These are phyloP conservation scores for Parnassius smintheus DNA, from an alignment of 2,888 invertebrate species.

Conservation along the genomic window DNA sequence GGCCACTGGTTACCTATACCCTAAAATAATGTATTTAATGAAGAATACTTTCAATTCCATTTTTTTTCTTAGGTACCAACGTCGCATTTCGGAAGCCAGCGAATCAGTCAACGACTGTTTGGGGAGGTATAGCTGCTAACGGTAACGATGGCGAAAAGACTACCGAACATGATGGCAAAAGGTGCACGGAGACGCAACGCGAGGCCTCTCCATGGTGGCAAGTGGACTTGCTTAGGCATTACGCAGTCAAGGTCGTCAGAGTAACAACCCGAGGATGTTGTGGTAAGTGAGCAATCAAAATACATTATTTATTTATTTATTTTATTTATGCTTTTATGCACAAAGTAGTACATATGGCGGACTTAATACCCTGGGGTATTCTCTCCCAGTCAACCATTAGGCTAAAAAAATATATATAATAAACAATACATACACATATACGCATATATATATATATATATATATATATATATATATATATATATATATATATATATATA, in stretches of 20 bases:
- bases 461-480: too few species aligned
- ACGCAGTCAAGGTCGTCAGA: constrained; percentile 91
- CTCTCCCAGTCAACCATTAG: too few species aligned
- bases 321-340: too few species aligned
- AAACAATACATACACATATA: too few species aligned
- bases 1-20: too few species aligned
- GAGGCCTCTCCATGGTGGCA: constrained; percentile 97
- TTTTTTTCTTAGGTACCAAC: constrained; percentile 84
- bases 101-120: constrained; percentile 94
- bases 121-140: constrained; percentile 90
- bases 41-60: not conserved
- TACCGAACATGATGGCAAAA: constrained; percentile 91
- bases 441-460: too few species aligned
- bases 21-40: too few species aligned
- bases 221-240: constrained; percentile 91
- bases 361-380: too few species aligned
- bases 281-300: constrained; percentile 66
- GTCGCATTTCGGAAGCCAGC: constrained; percentile 92
- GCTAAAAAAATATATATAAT: too few species aligned
- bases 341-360: too few species aligned
- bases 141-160: constrained; percentile 94
- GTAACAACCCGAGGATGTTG: constrained; percentile 92
- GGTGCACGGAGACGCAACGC: constrained; percentile 93
- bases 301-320: too few species aligned
- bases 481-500: too few species aligned